Conservation (phyloP, 2,113 vertebrate species). For the Cyprinus carpio region DNA sequence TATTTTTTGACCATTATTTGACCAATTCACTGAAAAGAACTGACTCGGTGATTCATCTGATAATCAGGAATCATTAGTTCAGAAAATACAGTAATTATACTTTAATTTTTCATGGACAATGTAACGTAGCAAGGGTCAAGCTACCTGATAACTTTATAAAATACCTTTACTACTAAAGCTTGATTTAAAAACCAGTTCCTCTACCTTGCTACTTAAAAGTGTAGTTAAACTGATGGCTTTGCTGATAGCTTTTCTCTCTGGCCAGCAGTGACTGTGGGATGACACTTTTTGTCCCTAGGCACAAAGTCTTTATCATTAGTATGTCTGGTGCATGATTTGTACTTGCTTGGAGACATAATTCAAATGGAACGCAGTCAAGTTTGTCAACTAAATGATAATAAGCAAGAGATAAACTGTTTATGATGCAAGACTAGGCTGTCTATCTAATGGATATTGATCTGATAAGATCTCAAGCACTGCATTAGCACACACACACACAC, state of each 20-base stretch:
- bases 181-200: background rate
- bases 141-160: background rate
- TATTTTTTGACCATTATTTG: too few species aligned
- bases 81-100: background rate
- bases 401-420: background rate
- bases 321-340: background rate
- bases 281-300: background rate
- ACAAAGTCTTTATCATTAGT: background rate
- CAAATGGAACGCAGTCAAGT: background rate
- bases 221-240: background rate
- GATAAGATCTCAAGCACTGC: conserved; percentile 5
- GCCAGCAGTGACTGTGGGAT: background rate
- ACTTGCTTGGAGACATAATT: background rate
- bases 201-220: background rate
- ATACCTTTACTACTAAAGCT: background rate
- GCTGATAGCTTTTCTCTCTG: background rate
- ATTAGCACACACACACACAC: background rate
- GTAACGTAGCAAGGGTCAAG: background rate
- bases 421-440: background rate
- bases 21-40: too few species aligned
- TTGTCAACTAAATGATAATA: background rate
- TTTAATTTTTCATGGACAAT: background rate
- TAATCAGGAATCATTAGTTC: background rate
- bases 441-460: conserved; percentile 10
- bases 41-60: background rate